phyloP scores from a whole-genome alignment of 92 coral and sea anemone genomes.

The Isaurus tuberculatus region DNA sequence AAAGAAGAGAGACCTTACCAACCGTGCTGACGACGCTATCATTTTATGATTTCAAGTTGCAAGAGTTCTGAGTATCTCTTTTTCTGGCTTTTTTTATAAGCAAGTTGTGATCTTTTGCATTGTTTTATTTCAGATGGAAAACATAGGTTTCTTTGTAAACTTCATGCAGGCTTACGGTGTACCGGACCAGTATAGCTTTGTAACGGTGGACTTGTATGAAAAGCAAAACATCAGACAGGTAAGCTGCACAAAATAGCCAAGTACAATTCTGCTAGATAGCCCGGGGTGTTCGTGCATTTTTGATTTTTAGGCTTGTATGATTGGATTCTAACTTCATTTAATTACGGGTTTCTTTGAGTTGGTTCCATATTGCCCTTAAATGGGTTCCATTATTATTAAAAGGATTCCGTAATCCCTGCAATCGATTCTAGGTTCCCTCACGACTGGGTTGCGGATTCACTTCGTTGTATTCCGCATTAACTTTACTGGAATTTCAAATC shows the following conservation, averaged over 20 bases:
- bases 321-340: too few relatives aligned
- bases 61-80: background rate
- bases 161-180: constrained; percentile 73
- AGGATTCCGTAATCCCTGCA: too few relatives aligned
- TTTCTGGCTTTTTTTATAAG: background rate
- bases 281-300: background rate
- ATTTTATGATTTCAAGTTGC: too few relatives aligned
- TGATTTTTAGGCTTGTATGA: background rate
- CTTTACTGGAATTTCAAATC: too few relatives aligned
- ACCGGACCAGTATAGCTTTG: constrained; percentile 76
- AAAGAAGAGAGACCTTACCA: too few relatives aligned
- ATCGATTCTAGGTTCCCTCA: too few relatives aligned
- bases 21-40: too few relatives aligned
- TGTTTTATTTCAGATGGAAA: constrained; percentile 74
- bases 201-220: constrained; percentile 90
- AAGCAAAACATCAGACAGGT: constrained; percentile 85
- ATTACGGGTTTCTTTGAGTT: too few relatives aligned
- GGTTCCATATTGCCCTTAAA: too few relatives aligned
- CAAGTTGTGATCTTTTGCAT: background rate
- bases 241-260: background rate
- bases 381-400: too few relatives aligned
- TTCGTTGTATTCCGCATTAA: too few relatives aligned
- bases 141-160: constrained; percentile 77
- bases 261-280: background rate
- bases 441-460: too few relatives aligned